These are phyloP conservation scores for Atta texana DNA, from an alignment of 1,140 invertebrate genomes.

Conservation along the genomic window DNA sequence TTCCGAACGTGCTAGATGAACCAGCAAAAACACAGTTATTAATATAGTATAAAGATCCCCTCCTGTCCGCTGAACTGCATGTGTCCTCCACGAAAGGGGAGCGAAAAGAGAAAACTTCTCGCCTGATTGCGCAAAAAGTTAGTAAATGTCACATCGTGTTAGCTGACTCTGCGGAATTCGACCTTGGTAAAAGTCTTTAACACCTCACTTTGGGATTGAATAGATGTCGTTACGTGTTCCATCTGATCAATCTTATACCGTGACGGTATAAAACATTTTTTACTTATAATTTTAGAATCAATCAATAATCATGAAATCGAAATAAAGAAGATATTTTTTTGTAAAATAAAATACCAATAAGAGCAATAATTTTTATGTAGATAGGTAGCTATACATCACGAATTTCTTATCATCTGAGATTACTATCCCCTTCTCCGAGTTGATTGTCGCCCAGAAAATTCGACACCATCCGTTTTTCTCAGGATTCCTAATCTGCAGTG, in stretches of 20 bases:
- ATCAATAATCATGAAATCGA: background rate
- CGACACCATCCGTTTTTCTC: conserved; percentile 22
- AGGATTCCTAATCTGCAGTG: conserved; percentile 27
- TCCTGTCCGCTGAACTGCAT: background rate
- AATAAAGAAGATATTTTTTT: background rate
- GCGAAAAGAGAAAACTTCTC: conserved; percentile 25
- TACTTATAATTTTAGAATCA: background rate
- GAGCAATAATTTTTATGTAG: conserved; percentile 16
- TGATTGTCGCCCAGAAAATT: conserved; percentile 33
- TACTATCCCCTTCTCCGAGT: conserved; percentile 1
- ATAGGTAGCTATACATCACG: background rate
- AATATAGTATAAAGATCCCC: conserved; percentile 50
- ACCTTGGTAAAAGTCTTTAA: conserved; percentile 26
- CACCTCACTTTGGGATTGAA: conserved; percentile 4
- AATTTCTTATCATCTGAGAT: background rate
- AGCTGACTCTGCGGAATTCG: conserved; percentile 46
- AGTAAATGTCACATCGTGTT: conserved; percentile 25
- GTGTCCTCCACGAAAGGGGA: background rate
- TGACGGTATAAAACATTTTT: background rate
- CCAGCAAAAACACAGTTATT: conserved; percentile 55
- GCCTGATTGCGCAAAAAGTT: conserved; percentile 53
- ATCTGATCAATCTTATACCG: background rate
- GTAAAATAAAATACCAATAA: background rate
- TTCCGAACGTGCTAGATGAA: conserved; percentile 51
- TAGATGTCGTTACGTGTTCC: background rate